These are phyloP conservation scores for Dynastes hyllus DNA, from an alignment of 2,888 invertebrate species.

Conservation along the genomic window DNA sequence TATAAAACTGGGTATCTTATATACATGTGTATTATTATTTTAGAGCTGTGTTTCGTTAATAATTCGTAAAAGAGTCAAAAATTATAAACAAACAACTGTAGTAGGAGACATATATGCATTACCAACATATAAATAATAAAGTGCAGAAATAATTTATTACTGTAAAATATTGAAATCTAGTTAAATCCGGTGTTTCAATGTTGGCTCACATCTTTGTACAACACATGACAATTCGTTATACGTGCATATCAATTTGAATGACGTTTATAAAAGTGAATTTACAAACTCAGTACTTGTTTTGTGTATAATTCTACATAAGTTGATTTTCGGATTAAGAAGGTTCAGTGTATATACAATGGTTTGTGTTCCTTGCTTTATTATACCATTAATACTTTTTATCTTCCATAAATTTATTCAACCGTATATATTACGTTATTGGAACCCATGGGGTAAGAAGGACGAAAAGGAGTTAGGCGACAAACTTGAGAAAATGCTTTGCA, in stretches of 20 bases:
- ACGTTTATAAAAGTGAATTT: no score
- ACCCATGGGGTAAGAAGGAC: conserved; percentile 82
- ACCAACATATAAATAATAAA: conserved; percentile 47
- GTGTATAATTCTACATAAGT: no score
- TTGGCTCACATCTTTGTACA: no score
- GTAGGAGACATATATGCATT: conserved; percentile 50
- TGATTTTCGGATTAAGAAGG: not conserved
- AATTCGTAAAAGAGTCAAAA: conserved; percentile 45
- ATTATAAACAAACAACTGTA: conserved; percentile 54
- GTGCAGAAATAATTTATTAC: conserved; percentile 3
- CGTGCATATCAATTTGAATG: no score
- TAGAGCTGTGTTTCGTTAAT: conserved; percentile 37
- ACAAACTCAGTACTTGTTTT: no score
- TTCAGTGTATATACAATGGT: conserved; percentile 21
- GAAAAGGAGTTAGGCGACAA: conserved; percentile 51
- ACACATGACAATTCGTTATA: no score
- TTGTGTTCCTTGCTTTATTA: conserved; percentile 89
- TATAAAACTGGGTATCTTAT: conserved; percentile 20
- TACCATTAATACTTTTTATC: conserved; percentile 86
- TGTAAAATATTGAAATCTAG: conserved; percentile 16
- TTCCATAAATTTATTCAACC: conserved; percentile 92
- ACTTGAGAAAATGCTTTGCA: conserved; percentile 51
- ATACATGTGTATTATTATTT: conserved; percentile 7
- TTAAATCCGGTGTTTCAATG: conserved; percentile 12
- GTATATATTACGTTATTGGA: conserved; percentile 86